A percentile compares a stretch with the other conserved stretches of the same genome.
These are phyloP conservation scores for Porites lutea DNA, from an alignment of 64 coral and sea anemone genomes.

Conservation along the genomic window DNA sequence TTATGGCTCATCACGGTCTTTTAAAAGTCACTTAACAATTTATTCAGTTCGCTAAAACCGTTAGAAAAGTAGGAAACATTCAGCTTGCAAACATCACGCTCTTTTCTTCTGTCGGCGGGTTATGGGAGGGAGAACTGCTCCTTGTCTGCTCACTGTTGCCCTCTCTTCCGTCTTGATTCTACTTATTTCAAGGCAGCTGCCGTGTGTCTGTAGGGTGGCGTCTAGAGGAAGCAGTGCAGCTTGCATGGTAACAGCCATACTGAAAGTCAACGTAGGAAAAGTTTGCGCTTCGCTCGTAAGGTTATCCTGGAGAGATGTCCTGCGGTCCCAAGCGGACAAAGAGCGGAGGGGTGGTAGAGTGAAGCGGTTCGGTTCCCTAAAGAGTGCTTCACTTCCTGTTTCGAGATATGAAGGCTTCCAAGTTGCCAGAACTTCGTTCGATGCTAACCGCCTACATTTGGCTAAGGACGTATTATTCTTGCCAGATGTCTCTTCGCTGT, in stretches of 20 bases:
- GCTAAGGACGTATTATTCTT: background rate
- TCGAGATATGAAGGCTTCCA: background rate
- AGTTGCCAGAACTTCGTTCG: background rate
- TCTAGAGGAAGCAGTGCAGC: constrained; percentile 23
- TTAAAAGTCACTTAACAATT: too few species aligned
- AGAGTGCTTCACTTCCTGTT: background rate
- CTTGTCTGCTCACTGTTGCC: background rate
- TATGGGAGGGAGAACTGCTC: constrained; percentile 25
- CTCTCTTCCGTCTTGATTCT: constrained; percentile 28
- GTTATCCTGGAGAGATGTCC: background rate
- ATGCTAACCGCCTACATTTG: background rate
- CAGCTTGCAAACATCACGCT: background rate
- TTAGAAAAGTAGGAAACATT: background rate
- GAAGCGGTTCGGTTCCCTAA: background rate
- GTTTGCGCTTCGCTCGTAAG: background rate
- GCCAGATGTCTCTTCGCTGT: background rate
- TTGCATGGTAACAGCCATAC: constrained; percentile 14
- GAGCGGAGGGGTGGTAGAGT: background rate
- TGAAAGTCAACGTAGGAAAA: background rate
- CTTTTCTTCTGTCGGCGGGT: background rate
- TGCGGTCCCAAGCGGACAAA: background rate
- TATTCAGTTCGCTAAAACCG: too few species aligned
- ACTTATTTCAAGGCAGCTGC: constrained; percentile 13
- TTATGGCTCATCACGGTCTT: too few species aligned
- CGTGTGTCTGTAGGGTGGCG: constrained; percentile 1